Base-by-base conservation (phyloP, 2,888 invertebrate genomes). In the Leucophora obtusa region DNA sequence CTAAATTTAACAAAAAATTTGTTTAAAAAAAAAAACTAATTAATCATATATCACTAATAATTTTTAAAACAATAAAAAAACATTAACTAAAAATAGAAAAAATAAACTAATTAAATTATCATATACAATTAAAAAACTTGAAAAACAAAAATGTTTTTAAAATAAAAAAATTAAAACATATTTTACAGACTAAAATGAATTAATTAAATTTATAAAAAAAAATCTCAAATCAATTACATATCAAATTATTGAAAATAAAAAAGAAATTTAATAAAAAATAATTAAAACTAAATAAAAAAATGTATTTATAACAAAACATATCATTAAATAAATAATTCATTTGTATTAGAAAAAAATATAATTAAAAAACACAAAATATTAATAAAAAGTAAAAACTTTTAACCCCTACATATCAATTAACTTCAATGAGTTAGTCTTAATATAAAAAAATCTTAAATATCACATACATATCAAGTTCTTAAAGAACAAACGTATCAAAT, bases 391-490 rank as follows among this genome's bases (percentile, higher is more conserved):
- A n/a, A n/a, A n/a, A 38, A 68, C 43, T 14, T 11, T 43, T 11
- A 14, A 47, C 6, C 43, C 43, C 43, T 47, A 47, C 43, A n/a
- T 47, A 47, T n/a, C 43, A 66, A 50, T 54, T 38, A n/a, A 51
- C 6, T 17, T 14, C 9, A 6, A 79, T 81, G 81, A 70, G 65
- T 53, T 81, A 76, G 63, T 73, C 28, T 59, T 18, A 56, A 28
- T 11, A 9, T 8, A 24, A 18, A 51, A n/a, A 65, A 10, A 56
- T 28, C 11, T 56, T 65, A 72, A 69, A 82, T 83, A 83, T 83
- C 83, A 33, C 65, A 72, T 74, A 82, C 83, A 83, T 83, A 83
- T 83, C 83, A 83, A 73, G 83, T 79, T 83, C 82, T 83, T 59
- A 24, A 80, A 83, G 82, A 78, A 79, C 82, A 79, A 59, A 51